Base-by-base conservation (phyloP, 2,888 invertebrate genomes). In the Argyresthia goedartella region DNA sequence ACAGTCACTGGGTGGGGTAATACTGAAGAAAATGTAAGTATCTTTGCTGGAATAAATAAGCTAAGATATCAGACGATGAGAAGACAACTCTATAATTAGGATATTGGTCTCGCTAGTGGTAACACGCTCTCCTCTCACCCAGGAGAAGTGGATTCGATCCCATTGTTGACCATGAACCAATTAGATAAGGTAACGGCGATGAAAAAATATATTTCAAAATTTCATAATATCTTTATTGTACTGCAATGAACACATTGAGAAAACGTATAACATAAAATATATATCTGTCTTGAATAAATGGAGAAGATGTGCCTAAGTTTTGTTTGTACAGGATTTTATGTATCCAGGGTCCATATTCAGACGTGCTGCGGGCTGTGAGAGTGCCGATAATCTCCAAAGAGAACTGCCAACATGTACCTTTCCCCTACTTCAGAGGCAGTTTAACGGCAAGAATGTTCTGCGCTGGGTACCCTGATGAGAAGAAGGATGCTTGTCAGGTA, bases 1-100 rank as follows among this genome's bases (percentile, higher is more conserved):
- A 76, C 80, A 0, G 85, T 85, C 0, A 79, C 84, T 39, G 87
- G 87, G 16, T 87, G 87, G 87, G 85, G 86, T 0, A 80, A 81
- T 36, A 82, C 81, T 3, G 68, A 73, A 13, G 84, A 85, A 60
- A 79, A 81, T 59, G 85, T 84, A 59, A 79, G 82, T 75, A 33
- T 44, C n/a, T 35, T 13, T 33, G 1, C 34, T 49, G n/a, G 45
- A 33, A 33, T 48, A 48, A 10, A 47, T 25, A 9, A 46, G 10
- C 8, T 14, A 47, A 7, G 9, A 11, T 15, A 47, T 11, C 25
- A 9, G 15, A 33, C 14, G 16, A 4, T 16, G 10, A n/a, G 10
- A 15, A 8, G 8, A 10, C 8, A 46, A n/a, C n/a, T n/a, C n/a
- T 46, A 16, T 14, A 46, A 8, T 46, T 46, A n/a, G 7, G 43